Conservation (phyloP, 2,113 vertebrate genomes). For the Lampris megalopsis region DNA sequence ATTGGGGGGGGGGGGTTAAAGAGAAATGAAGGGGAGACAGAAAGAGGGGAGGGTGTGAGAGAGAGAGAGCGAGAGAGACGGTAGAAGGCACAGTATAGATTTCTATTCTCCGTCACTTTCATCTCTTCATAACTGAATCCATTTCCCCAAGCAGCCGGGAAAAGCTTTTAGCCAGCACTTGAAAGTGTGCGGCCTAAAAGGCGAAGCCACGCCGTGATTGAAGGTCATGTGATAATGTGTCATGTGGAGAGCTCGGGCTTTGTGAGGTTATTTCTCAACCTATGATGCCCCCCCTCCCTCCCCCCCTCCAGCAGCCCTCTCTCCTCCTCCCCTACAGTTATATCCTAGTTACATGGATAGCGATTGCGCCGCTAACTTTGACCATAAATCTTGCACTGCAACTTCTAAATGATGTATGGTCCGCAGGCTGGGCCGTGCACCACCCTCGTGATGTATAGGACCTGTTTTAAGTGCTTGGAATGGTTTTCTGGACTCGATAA, state of each 20-base stretch:
- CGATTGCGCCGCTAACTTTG: not conserved
- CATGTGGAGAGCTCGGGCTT: slow-evolving; percentile 67
- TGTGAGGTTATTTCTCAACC: slow-evolving; percentile 63
- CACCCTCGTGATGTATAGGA: slow-evolving; percentile 22
- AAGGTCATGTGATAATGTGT: slow-evolving; percentile 74
- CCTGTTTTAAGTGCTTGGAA: slow-evolving; percentile 9
- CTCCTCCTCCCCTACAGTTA: slow-evolving; percentile 22
- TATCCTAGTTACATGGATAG: slow-evolving; percentile 24
- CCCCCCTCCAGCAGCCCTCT: slow-evolving; percentile 51
- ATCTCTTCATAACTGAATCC: slow-evolving; percentile 74
- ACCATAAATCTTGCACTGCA: slow-evolving; percentile 23
- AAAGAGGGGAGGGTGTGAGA: slow-evolving; percentile 2
- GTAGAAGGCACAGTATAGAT: slow-evolving; percentile 66
- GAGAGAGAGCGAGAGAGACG: slow-evolving; percentile 16
- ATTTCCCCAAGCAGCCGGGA: slow-evolving; percentile 72
- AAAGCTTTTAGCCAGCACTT: slow-evolving; percentile 75
- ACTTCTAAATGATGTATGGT: slow-evolving; percentile 33
- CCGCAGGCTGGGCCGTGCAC: slow-evolving; percentile 29
- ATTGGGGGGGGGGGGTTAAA: too few relatives aligned
- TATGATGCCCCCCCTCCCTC: slow-evolving; percentile 43
- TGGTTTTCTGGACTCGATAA: not conserved
- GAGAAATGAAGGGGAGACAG: not conserved
- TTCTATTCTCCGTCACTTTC: slow-evolving; percentile 66
- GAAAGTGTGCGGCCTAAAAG: slow-evolving; percentile 72
- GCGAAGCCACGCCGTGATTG: slow-evolving; percentile 65